Base-by-base conservation (phyloP, 2,888 invertebrate genomes). In the Drosophila rellima region DNA sequence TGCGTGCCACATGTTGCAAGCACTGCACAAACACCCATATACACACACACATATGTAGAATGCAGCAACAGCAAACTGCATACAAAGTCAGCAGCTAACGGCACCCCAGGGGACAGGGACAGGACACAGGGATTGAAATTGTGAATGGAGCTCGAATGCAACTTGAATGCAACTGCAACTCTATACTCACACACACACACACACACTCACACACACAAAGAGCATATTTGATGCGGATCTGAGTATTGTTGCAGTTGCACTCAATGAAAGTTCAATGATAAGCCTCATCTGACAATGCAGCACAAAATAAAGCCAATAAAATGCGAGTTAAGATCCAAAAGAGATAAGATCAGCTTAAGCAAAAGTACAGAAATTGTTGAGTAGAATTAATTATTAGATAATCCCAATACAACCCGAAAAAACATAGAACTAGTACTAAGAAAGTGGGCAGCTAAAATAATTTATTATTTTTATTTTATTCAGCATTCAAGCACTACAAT, bases 1-100 rank as follows among this genome's bases (percentile, higher is more conserved):
- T 88, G 87, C 89, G 87, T 88, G 82, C 89, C 77, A 87, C 89
- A 88, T 83, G 88, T 85, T 87, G 80, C 87, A 83, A 64, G 59
- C 80, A 44, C 31, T 57, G 35, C 61, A 57, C 60, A 74, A 18
- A 54, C 65, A 59, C 54, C 18, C 51, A 47, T 20, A 39, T 8
- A 31, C n/a, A 37, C 33, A 57, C 60, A 61, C 35, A 50, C 8
- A 47, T 18, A 23, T 26, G 13, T 23, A 51, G 17, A 77, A 51
- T 71, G 71, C 77, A 78, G 35, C 60, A 54, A 13, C 55, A 59
- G 39, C 60, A 66, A 75, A 57, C 61, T 74, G 72, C 77, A 71
- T 59, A 45, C 61, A 67, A 62, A 73, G 61, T 66, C 73, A 61
- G 62, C 59, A 54, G 61, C 74, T 54, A 64, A 70, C 61, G 40